phyloP scores from a whole-genome alignment of 2,888 invertebrate genomes.

The Eristalinus aeneus region DNA sequence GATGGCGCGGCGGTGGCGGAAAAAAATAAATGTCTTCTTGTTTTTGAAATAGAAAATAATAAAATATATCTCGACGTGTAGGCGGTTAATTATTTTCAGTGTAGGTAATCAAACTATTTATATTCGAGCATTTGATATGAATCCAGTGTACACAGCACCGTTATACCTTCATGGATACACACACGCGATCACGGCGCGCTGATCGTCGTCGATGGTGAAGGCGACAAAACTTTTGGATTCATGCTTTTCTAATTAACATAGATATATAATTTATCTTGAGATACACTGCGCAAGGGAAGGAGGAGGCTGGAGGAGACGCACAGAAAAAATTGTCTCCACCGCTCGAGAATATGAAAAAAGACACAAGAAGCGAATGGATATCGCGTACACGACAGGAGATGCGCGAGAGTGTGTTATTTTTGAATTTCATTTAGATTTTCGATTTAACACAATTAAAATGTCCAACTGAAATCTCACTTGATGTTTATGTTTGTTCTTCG shows the following conservation, averaged over 20 bases:
- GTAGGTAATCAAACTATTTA: constrained; percentile 72
- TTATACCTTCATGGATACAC: constrained; percentile 5
- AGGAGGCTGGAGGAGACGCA: constrained; percentile 1
- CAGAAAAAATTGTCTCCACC: neutral
- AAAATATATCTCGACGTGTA: constrained; percentile 69
- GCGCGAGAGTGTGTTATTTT: constrained; percentile 51
- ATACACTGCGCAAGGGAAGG: neutral
- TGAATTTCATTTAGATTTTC: constrained; percentile 41
- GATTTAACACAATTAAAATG: constrained; percentile 59
- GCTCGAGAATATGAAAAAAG: neutral
- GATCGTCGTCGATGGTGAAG: constrained; percentile 6
- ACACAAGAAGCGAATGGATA: neutral
- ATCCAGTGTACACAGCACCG: constrained; percentile 44
- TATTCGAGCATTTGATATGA: constrained; percentile 68
- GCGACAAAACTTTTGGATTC: constrained; percentile 64
- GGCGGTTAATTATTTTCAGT: constrained; percentile 72
- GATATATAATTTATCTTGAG: constrained; percentile 60
- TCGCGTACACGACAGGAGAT: constrained; percentile 62
- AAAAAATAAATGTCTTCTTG: constrained; percentile 45
- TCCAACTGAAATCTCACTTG: constrained; percentile 52
- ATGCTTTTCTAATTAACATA: constrained; percentile 71
- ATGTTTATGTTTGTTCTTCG: constrained; percentile 6
- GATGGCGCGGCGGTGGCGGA: neutral
- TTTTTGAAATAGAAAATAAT: constrained; percentile 70
- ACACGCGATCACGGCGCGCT: neutral